These are phyloP conservation scores for Rhabdornis inornatus DNA, from an alignment of 2,113 vertebrate genomes.

Conservation along the genomic window DNA sequence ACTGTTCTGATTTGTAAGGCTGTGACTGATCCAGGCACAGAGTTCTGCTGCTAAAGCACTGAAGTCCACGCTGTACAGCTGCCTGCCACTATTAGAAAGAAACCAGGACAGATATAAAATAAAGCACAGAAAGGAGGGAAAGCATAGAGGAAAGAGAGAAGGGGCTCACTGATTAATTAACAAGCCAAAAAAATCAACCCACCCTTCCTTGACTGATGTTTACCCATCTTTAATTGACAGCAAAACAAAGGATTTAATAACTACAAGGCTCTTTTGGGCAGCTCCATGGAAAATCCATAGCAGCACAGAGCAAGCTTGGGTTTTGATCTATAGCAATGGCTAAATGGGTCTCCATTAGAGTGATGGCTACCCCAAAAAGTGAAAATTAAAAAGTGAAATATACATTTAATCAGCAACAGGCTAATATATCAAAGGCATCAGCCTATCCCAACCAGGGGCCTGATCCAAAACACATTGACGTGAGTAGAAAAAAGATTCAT, in stretches of 20 bases:
- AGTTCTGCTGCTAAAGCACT: slow-evolving; percentile 18
- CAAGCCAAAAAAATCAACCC: background rate
- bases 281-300: slow-evolving; percentile 60
- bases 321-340: slow-evolving; percentile 60
- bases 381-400: slow-evolving; percentile 65
- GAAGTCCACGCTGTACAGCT: slow-evolving; percentile 31
- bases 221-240: slow-evolving; percentile 56
- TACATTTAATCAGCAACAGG: slow-evolving; percentile 37
- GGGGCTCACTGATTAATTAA: slow-evolving; percentile 63
- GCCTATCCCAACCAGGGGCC: background rate
- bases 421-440: slow-evolving; percentile 35
- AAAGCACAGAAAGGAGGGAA: slow-evolving; percentile 43
- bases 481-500: slow-evolving; percentile 46
- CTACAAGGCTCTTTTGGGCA: slow-evolving; percentile 56
- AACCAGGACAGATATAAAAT: slow-evolving; percentile 50
- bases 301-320: background rate
- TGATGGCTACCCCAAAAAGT: slow-evolving; percentile 59
- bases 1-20: slow-evolving; percentile 58
- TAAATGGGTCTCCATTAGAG: slow-evolving; percentile 61
- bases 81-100: slow-evolving; percentile 50
- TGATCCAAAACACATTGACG: slow-evolving; percentile 48
- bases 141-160: slow-evolving; percentile 9
- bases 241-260: slow-evolving; percentile 67
- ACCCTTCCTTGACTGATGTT: slow-evolving; percentile 63
- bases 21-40: slow-evolving; percentile 48